Evolutionary conservation across 2,888 invertebrate genomes (phyloP), one percentile per base, ranked within the genome.

Genomic region (Alsophila aescularia): DNA sequence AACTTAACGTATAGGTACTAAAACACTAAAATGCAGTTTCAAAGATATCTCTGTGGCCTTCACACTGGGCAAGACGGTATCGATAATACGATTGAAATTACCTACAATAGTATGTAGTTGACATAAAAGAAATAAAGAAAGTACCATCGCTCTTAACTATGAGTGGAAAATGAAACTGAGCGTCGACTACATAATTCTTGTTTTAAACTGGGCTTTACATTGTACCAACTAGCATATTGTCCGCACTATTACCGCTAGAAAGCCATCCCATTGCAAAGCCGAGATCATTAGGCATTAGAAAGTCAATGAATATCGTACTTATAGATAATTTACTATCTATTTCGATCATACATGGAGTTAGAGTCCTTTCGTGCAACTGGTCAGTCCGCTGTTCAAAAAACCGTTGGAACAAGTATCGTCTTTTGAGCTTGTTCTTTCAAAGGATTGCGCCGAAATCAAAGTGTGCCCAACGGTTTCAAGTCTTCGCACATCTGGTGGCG

Each of bases 401-500:
- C 13, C 14, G n/a, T 18, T 36, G 29, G 3, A 29, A 13, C 29
- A 29, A 48, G 32, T 12, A 27, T 35, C 32, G 9, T 39, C 41
- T 47, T 35, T 32, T n/a, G 35, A 45, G 16, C 13, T 51, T 18
- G 35, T 61, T 59, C 52, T 55, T 29, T 68, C 65, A 82, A 85
- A 81, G 80, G 75, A 79, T 81, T 80, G 72, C 65, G 75, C 76
- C 75, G 31, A 48, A 36, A 31, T 13, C 53, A 50, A 55, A 55
- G 55, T 32, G 50, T 56, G 55, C 55, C 44, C 42, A 49, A 37
- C 40, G 14, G 29, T 2, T 39, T 6, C 34, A 34, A 31, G 10
- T 9, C 21, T 16, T 77, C 70, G 76, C 73, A 81, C 87, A 89
- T 87, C 88, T 90, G 88, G 76, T 81, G 81, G 77, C 60, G 37